A percentile compares a stretch with the other conserved stretches of the same genome.
Evolutionary conservation across 92 coral and sea anemone genomes (phyloP).

Genomic region (Palythoa grandiflora): DNA sequence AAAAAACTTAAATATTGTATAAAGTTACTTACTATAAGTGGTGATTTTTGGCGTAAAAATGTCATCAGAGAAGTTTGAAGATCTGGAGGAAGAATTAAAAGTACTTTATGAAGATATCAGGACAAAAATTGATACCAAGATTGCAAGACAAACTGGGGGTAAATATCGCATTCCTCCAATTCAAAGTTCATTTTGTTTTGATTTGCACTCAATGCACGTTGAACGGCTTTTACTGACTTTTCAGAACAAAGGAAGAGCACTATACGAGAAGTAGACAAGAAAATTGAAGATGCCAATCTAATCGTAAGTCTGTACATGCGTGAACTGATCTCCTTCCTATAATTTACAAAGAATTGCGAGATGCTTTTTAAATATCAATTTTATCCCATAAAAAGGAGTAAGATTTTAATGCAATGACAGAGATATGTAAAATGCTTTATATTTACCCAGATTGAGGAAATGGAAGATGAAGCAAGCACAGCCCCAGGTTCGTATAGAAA

Average conservation of each 20-base stretch:
- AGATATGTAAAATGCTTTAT: background rate
- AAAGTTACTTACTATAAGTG: background rate
- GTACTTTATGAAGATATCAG: constrained; percentile 77
- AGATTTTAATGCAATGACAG: no score
- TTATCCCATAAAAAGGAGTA: no score
- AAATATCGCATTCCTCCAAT: background rate
- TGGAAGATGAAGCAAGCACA: constrained; percentile 90
- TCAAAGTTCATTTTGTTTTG: background rate
- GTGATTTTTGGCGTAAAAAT: constrained; percentile 37
- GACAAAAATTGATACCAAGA: constrained; percentile 75
- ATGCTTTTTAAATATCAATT: no score
- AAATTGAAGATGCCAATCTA: constrained; percentile 94
- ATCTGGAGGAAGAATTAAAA: constrained; percentile 90
- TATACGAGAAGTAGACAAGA: constrained; percentile 92
- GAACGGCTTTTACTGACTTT: background rate
- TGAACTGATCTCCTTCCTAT: no score
- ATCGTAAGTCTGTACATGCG: constrained; percentile 67
- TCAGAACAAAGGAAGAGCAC: constrained; percentile 89
- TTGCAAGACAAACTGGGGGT: constrained; percentile 94
- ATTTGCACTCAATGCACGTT: background rate
- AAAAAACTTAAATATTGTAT: background rate
- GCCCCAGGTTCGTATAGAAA: constrained; percentile 95
- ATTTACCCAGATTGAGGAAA: constrained; percentile 81
- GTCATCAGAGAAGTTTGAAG: constrained; percentile 99
- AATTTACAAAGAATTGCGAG: no score